Evolutionary conservation across 2,113 vertebrate species (phyloP).

Genomic region (Taxidea taxus): DNA sequence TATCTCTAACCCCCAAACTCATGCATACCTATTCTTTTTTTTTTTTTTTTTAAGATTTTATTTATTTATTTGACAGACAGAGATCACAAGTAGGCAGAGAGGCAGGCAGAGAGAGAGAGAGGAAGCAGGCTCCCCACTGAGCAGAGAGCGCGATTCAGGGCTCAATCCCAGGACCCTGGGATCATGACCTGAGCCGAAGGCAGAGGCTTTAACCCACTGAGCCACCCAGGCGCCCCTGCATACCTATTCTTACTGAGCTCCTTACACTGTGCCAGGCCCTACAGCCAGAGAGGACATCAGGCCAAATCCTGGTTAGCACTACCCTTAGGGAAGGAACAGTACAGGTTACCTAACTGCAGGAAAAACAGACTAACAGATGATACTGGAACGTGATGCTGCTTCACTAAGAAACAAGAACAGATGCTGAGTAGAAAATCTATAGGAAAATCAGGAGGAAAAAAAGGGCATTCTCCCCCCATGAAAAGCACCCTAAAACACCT

Average conservation of each 20-base stretch:
- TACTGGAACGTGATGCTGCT: background rate
- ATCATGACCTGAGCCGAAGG: no score
- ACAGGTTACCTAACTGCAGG: background rate
- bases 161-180: no score
- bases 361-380: background rate
- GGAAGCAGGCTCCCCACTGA: no score
- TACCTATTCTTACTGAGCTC: no score
- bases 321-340: background rate
- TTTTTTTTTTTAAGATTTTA: no score
- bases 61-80: no score
- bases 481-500: background rate
- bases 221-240: no score
- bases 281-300: background rate
- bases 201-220: no score
- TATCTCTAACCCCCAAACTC: background rate
- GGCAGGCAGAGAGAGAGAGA: no score
- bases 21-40: no score
- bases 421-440: background rate
- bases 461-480: background rate
- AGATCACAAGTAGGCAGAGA: no score
- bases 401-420: background rate
- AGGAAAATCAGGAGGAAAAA: background rate
- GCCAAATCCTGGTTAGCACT: background rate
- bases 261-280: background rate
- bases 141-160: no score